phyloP scores from a whole-genome alignment of 2,797 vertebrate genomes.

The Crossoptilon crossoptilon region DNA sequence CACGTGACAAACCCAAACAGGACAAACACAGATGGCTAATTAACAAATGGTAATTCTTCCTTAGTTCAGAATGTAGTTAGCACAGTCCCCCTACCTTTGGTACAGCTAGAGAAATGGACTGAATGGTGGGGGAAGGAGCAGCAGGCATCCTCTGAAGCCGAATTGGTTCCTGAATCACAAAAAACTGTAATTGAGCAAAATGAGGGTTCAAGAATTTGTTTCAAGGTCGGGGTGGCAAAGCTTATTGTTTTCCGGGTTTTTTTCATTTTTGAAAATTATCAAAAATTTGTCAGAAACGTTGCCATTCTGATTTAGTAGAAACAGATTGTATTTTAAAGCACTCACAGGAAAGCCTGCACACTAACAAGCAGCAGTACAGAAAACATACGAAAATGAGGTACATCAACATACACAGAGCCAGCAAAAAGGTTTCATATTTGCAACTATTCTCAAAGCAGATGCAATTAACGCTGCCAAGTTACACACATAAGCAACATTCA shows the following conservation, averaged over 20 bases:
- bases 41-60: neutral
- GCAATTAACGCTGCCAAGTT: conserved; percentile 25
- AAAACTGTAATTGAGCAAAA: conserved; percentile 68
- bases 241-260: neutral
- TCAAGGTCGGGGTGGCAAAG: conserved; percentile 26
- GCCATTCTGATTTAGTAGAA: conserved; percentile 27
- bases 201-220: conserved; percentile 61
- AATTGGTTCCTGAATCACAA: conserved; percentile 80
- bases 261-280: neutral
- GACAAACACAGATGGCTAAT: conserved; percentile 50
- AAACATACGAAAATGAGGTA: conserved; percentile 39
- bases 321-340: conserved; percentile 23
- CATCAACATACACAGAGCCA: conserved; percentile 32
- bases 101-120: conserved; percentile 81
- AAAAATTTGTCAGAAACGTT: neutral
- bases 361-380: conserved; percentile 9
- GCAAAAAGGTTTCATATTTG: neutral
- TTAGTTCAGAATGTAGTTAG: conserved; percentile 53
- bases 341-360: conserved; percentile 76
- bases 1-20: conserved; percentile 50
- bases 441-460: conserved; percentile 20
- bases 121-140: conserved; percentile 77
- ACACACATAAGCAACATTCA: conserved; percentile 11
- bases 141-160: conserved; percentile 79
- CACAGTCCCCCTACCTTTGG: conserved; percentile 82